Conservation (phyloP, 1,140 invertebrate species). For the Penaeus chinensis region DNA sequence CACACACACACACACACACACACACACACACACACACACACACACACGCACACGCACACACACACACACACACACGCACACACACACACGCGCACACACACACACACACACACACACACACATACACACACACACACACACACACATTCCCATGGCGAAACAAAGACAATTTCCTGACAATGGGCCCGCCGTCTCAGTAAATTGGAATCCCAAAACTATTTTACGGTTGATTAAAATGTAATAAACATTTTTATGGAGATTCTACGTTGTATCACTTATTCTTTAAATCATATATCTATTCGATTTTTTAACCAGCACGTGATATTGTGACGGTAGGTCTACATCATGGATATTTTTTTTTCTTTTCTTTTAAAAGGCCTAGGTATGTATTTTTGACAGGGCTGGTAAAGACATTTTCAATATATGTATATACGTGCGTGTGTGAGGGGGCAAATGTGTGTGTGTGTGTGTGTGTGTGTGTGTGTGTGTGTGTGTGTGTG, state of each 20-base stretch:
- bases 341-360: too few relatives aligned
- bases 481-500: too few relatives aligned
- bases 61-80: background rate
- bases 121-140: background rate
- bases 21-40: background rate
- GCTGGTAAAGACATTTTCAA: too few relatives aligned
- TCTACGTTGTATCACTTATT: background rate
- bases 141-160: conserved; percentile 30
- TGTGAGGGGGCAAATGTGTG: too few relatives aligned
- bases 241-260: conserved; percentile 29
- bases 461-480: too few relatives aligned
- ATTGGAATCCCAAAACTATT: conserved; percentile 42
- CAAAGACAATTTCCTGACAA: conserved; percentile 41
- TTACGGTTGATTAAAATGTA: conserved; percentile 46
- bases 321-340: too few relatives aligned
- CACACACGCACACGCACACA: background rate
- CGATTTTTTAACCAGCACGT: too few relatives aligned
- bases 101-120: background rate
- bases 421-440: too few relatives aligned
- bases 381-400: too few relatives aligned
- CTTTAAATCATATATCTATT: background rate
- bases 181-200: conserved; percentile 30
- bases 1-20: background rate
- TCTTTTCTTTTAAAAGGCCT: too few relatives aligned
- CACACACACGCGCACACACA: background rate